Base-by-base conservation (phyloP, 2,888 invertebrate species). In the Drosophila quinaria region DNA sequence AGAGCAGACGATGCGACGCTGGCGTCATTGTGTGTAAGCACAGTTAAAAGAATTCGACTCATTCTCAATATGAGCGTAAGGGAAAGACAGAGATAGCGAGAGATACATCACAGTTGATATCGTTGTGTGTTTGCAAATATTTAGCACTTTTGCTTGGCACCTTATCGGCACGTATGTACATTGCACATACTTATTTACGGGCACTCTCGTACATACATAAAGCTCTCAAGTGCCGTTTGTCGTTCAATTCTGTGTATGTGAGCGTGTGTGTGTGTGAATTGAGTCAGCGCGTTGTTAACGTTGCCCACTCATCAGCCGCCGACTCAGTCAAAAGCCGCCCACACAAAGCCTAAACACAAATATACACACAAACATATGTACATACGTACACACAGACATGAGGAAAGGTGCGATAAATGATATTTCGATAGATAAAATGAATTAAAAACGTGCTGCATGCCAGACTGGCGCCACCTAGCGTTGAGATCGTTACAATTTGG, bases 61-160 rank as follows among this genome's bases (percentile, higher is more conserved):
- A 49, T 35, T 47, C 22, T 47, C 22, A 50, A 52, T 50, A 35
- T 31, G 39, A 51, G 49, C 15, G 29, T 29, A 22, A 55, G 39
- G 9, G 50, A 52, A 60, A 37, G 58, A 50, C 25, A 35, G 47
- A 58, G 65, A 59, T 11, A 35, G 55, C 39, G 46, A 25, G 35
- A 51, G 37, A 39, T 58, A 35, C 37, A 58, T n/a, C 49, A 52
- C 25, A 52, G 58, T 54, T 70, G 61, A 49, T 71, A 71, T 70
- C 37, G 60, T 52, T 78, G 68, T 72, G 66, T 78, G 69, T 77
- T 29, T 29, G 81, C 81, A 81, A 86, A 86, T 74, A 86, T 81
- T 83, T 70, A 70, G 74, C 78, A 68, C 69, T 72, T 65, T 74
- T 68, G 39, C 76, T 60, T 56, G 62, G 44, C 69, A 67, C 35